These are phyloP conservation scores for Ammodramus savannarum DNA, from an alignment of 2,113 vertebrate genomes.

Conservation along the genomic window DNA sequence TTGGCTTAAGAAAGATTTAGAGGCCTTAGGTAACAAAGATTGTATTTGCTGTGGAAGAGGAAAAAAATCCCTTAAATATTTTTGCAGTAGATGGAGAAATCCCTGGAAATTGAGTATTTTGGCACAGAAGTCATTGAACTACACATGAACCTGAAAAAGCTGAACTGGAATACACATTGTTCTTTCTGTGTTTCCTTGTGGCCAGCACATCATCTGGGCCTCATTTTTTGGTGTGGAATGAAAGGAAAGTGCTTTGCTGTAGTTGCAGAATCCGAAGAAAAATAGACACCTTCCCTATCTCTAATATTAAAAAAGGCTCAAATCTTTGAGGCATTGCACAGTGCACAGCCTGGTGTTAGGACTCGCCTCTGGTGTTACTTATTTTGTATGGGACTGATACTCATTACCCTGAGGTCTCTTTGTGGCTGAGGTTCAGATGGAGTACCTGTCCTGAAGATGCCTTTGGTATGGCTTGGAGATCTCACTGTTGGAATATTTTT, in stretches of 20 bases:
- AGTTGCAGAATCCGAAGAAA: not conserved
- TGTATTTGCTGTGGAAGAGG: not conserved
- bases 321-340: not conserved
- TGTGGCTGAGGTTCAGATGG: not conserved
- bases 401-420: not conserved
- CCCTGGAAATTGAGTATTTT: not conserved
- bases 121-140: not conserved
- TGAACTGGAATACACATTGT: not conserved
- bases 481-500: not conserved
- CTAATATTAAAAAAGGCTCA: not conserved
- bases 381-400: not conserved
- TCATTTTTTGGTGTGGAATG: not conserved
- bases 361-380: not conserved
- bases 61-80: not conserved
- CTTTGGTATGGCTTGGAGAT: not conserved
- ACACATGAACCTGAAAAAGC: not conserved
- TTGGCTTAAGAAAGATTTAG: slow-evolving; percentile 20
- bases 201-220: not conserved
- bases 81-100: not conserved
- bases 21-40: not conserved
- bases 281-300: not conserved
- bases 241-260: not conserved
- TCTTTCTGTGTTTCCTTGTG: not conserved
- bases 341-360: not conserved
- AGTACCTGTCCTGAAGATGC: not conserved